Percentiles rank a stretch among this genome's conserved stretches.
Evolutionary conservation across 2,797 vertebrate species (phyloP).

Genomic region (Tiaroga cobitis): DNA sequence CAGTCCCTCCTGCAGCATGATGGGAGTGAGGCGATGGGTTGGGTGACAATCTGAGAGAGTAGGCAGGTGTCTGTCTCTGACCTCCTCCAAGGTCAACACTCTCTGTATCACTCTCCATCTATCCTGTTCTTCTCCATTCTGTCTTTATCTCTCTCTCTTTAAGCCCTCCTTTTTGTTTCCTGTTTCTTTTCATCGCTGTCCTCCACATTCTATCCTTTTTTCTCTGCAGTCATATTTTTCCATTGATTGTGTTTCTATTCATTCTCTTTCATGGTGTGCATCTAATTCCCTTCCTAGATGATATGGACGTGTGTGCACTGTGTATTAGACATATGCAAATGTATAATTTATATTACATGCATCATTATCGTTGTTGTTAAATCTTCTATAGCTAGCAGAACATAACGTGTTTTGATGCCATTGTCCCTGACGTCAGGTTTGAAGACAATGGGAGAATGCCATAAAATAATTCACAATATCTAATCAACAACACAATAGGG

Average conservation of each 20-base stretch:
- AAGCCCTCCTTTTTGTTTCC: conserved; percentile 9
- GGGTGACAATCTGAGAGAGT: conserved; percentile 81
- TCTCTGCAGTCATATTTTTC: conserved; percentile 43
- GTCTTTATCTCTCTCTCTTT: no score
- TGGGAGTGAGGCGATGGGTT: conserved; percentile 77
- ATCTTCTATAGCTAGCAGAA: not conserved
- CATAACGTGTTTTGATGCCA: not conserved
- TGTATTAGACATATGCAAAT: not conserved
- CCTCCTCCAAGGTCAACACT: conserved; percentile 83
- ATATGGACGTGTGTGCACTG: not conserved
- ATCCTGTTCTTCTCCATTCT: conserved; percentile 38
- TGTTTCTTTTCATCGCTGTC: not conserved
- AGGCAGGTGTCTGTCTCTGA: conserved; percentile 82
- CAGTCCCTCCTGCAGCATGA: conserved; percentile 81
- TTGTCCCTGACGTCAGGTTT: not conserved
- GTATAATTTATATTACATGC: not conserved
- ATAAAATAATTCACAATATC: not conserved
- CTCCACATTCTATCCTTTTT: conserved; percentile 27
- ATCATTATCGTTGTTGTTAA: not conserved
- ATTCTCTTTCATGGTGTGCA: not conserved
- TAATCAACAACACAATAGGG: conserved; percentile 4
- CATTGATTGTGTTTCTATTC: conserved; percentile 2
- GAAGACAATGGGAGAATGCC: not conserved
- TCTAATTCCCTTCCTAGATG: not conserved
- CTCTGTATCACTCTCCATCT: conserved; percentile 59